Base-by-base conservation (phyloP, 30 jellyfish, hydroid and myxozoan species). In the Aurelia aurita region DNA sequence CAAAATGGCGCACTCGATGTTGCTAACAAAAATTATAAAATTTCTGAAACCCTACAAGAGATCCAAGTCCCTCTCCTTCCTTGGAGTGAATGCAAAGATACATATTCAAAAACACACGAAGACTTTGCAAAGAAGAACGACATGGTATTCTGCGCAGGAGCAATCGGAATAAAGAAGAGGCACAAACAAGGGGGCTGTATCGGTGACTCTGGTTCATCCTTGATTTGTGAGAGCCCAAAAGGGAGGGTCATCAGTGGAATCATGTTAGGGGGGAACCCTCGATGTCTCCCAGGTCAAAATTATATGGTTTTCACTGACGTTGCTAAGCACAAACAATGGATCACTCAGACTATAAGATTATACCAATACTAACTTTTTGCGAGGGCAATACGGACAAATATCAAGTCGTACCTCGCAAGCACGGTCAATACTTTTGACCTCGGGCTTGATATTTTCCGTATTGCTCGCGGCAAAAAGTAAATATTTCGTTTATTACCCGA, bases 191-290 rank as follows among this genome's bases (percentile, higher is more conserved):
- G 87, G 22, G 93, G 93, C 53, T 83, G 93, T 55, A 70, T 83
- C 34, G 93, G 93, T 11, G 93, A 83, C 74, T 83, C 93, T 8
- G 93, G 93, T 1, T 83, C 93, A 16, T 87, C 93, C 21, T 74
- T 83, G 35, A 18, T 71, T 23, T 83, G 93, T 80, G 58, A 55
- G 78, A 71, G 67, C 18, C 44, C 39, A 10, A 16, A 43, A 34
- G 93, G 81, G 11, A 19, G 23, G 5, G 74, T 70, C 16, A 29
- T 68, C 2, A 22, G 27, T 16, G 93, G 93, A 2, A 70, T 83
- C 13, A 27, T 83, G 62, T 55, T 83, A 43, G 93, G 93, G 21
- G 93, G 93, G 21, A 64, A 83, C 51, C 93, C 93, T 18, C 63
- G 35, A 47, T 83, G 93, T 72, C 72, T 25, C 58, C 82, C 46